Conservation (phyloP, 2,888 invertebrate species). For the Aricia artaxerxes region DNA sequence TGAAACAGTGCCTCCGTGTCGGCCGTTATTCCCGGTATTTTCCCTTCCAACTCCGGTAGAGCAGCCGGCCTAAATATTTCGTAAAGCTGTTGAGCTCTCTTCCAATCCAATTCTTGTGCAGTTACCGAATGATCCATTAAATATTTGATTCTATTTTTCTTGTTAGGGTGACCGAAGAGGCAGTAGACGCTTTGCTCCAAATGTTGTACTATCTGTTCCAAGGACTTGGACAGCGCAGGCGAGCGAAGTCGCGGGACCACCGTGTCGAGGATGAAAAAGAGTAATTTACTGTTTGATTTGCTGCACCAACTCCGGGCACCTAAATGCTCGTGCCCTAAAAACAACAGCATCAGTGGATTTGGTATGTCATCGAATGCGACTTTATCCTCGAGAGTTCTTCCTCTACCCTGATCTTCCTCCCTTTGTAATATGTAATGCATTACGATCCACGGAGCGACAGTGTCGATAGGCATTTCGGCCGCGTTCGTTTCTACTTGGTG, state of each 20-base stretch:
- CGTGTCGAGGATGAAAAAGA: conserved; percentile 88
- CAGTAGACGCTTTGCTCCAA: conserved; percentile 93
- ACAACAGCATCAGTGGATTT: conserved; percentile 87
- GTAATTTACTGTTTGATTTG: conserved; percentile 86
- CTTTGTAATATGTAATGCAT: conserved; percentile 89
- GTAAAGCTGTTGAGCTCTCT: conserved; percentile 86
- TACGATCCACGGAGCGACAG: conserved; percentile 90
- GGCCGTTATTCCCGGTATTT: conserved; percentile 86
- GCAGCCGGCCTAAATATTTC: conserved; percentile 90
- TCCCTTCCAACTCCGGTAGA: conserved; percentile 90
- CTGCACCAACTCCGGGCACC: conserved; percentile 90
- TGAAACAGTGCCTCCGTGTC: conserved; percentile 89
- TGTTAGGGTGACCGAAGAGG: conserved; percentile 89
- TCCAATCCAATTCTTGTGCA: conserved; percentile 86
- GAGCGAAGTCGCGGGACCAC: conserved; percentile 85
- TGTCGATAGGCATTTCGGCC: conserved; percentile 84
- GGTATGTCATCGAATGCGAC: conserved; percentile 82
- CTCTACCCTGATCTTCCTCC: conserved; percentile 85
- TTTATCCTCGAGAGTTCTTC: conserved; percentile 66
- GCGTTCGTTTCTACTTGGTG: conserved; percentile 88
- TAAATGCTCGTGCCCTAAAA: conserved; percentile 91
- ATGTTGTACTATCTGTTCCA: conserved; percentile 86
- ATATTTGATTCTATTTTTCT: conserved; percentile 81
- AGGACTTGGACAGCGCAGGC: conserved; percentile 81
- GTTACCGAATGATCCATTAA: conserved; percentile 88